A percentile compares a stretch with the other conserved stretches of the same genome.
Conservation (phyloP, 2,113 vertebrate species). For the Tapirus terrestris region DNA sequence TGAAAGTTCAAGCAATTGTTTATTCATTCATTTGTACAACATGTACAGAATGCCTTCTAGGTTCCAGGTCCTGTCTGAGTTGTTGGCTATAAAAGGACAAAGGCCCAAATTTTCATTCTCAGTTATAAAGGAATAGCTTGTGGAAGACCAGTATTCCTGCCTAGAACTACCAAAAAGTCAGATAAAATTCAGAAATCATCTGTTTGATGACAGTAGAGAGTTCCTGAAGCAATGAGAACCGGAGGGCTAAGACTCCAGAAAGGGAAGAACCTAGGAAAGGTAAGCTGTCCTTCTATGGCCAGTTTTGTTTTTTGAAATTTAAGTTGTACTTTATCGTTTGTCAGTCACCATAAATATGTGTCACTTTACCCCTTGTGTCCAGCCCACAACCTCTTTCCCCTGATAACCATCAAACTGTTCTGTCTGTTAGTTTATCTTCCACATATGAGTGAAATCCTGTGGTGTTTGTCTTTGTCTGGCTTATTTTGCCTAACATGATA, state of each 20-base stretch:
- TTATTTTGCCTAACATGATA: too few species aligned
- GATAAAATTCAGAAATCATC: background rate
- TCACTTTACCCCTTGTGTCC: too few species aligned
- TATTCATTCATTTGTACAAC: background rate
- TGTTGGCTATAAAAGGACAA: conserved; percentile 21
- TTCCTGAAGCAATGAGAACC: background rate
- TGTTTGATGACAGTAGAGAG: background rate
- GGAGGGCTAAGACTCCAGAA: background rate
- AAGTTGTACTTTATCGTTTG: too few species aligned
- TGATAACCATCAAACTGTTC: too few species aligned
- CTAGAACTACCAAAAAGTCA: background rate
- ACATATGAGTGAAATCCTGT: too few species aligned
- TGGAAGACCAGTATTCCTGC: background rate
- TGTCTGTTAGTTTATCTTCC: too few species aligned
- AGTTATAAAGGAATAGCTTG: background rate
- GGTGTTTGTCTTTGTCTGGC: too few species aligned
- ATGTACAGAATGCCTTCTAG: background rate
- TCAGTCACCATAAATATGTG: too few species aligned
- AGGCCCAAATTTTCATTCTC: background rate
- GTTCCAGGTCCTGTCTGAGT: background rate
- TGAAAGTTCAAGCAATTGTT: background rate
- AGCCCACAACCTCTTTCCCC: too few species aligned
- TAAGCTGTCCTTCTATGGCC: background rate
- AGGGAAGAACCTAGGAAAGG: background rate
- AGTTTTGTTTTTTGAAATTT: background rate